Evolutionary conservation across 2,888 invertebrate genomes (phyloP), one percentile per base, ranked within the genome.

Genomic region (Phragmatobia fuliginosa): DNA sequence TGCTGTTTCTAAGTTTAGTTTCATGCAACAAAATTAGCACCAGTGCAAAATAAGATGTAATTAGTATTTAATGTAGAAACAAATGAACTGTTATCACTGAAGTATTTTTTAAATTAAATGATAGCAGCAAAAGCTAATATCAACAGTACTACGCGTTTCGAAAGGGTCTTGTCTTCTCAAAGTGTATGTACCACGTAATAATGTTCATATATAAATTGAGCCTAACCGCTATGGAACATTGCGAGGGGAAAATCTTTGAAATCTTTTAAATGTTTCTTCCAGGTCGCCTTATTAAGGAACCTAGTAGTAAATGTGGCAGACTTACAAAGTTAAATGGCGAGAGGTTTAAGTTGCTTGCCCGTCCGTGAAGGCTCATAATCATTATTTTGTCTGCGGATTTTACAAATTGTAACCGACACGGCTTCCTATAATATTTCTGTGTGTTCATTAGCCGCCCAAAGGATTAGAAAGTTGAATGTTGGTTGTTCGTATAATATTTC

Each of bases 321-420:
- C 91, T 94, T 93, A 92, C 91, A 90, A 93, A 94, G 94, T 94
- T 94, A 92, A 93, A 89, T 91, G 89, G 90, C 82, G 83, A 84
- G 85, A 85, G 88, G 90, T 92, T 49, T n/a, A 91, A 94, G 91
- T 92, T 91, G 63, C 65, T 83, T 90, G 63, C 56, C 83, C 85
- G 87, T 83, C 88, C 86, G 84, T 86, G 87, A 88, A 87, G 82
- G 85, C 87, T 90, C 92, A 90, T 94, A 92, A 94, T 90, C 92
- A 91, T 95, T 94, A 94, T 93, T 93, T 92, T 90, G 95, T 94
- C 95, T 95, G 93, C 90, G 87, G 93, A 94, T 92, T 94, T 93
- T 92, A 90, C 90, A 90, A 90, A 92, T 89, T 91, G 92, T 90
- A 88, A 88, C 88, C 84, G 84, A 84, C 86, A 86, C 65, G 71